A percentile compares a stretch with the other conserved stretches of the same genome.
These are phyloP conservation scores for Drosophila neonasuta DNA, from an alignment of 2,888 invertebrate genomes.

Conservation along the genomic window DNA sequence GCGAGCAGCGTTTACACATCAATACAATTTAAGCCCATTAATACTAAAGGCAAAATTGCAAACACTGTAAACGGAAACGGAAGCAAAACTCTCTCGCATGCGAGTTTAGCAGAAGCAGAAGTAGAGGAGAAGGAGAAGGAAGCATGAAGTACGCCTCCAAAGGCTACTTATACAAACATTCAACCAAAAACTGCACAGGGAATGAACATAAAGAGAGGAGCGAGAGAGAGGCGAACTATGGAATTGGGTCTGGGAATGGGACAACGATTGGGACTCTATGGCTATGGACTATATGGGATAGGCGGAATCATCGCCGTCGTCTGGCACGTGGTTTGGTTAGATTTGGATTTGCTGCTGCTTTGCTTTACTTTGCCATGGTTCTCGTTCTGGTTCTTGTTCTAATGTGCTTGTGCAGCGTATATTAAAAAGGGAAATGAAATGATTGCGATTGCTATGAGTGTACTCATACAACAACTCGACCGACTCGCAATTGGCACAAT, in stretches of 20 bases:
- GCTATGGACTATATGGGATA: conserved; percentile 12
- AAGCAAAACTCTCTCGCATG: conserved; percentile 65
- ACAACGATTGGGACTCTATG: conserved; percentile 6
- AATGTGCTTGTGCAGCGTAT: conserved; percentile 76
- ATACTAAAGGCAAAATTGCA: conserved; percentile 74
- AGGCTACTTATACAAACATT: conserved; percentile 72
- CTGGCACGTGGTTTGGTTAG: conserved; percentile 71
- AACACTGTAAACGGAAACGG: conserved; percentile 76
- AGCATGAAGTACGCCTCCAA: conserved; percentile 55
- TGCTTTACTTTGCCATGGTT: conserved; percentile 12
- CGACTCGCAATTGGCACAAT: conserved; percentile 72
- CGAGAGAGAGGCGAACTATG: neutral
- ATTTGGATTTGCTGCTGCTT: conserved; percentile 23
- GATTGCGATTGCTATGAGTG: conserved; percentile 70
- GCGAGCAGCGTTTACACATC: conserved; percentile 62
- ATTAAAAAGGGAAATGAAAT: conserved; percentile 79
- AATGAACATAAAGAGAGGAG: conserved; percentile 20
- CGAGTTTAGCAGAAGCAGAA: conserved; percentile 21
- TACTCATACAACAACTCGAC: conserved; percentile 45
- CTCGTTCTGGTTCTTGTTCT: conserved; percentile 29
- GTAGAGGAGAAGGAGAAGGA: neutral
- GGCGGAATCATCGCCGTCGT: conserved; percentile 59
- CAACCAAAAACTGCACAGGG: conserved; percentile 68
- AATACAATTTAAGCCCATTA: conserved; percentile 76
- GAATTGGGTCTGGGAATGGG: conserved; percentile 3